Evolutionary conservation across 2,797 vertebrate genomes (phyloP), one percentile per base, ranked within the genome.

Genomic region (Forpus xanthops): DNA sequence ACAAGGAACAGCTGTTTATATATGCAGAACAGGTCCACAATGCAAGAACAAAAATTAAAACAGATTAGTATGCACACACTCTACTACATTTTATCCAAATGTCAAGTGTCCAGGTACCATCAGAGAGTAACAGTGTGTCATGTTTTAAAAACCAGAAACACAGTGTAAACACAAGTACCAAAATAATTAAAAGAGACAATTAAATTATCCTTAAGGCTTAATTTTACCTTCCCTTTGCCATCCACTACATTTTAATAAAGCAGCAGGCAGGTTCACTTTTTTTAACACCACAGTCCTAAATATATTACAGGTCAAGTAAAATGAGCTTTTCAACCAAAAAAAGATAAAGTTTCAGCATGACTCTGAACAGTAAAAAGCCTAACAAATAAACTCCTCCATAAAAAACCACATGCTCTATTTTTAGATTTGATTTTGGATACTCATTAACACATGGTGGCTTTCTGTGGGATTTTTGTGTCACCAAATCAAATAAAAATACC

Each of bases 1-100:
- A 98, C 97, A 96, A 92, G 97, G 96, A 96, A 98, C 94, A 88
- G 96, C 97, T 97, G 97, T 67, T 85, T 73, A 84, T 83, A 90
- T 81, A 92, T 91, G 94, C 86, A 97, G 97, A 94, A 96, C 86
- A 96, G 96, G 95, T 97, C 97, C 98, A 96, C 71, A 96, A 81
- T 88, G 96, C 91, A 97, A 93, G 95, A 94, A 97, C 91, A 97
- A 83, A 97, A 97, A 97, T 92, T 94, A 91, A 87, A 97, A 97
- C 35, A 97, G 52, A 90, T 97, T 98, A 98, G 97, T 97, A 77
- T 73, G 93, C 78, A 95, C 50, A 72, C 17, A 72, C 58, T 56
- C 37, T 31, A 45, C 47, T 93, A 53, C 28, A 80, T 13, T 56
- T 67, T 74, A 74, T 39, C 60, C 76, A 82, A 84, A 73, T 11